phyloP scores from a whole-genome alignment of 1,140 invertebrate species.

The Hestina assimilis region DNA sequence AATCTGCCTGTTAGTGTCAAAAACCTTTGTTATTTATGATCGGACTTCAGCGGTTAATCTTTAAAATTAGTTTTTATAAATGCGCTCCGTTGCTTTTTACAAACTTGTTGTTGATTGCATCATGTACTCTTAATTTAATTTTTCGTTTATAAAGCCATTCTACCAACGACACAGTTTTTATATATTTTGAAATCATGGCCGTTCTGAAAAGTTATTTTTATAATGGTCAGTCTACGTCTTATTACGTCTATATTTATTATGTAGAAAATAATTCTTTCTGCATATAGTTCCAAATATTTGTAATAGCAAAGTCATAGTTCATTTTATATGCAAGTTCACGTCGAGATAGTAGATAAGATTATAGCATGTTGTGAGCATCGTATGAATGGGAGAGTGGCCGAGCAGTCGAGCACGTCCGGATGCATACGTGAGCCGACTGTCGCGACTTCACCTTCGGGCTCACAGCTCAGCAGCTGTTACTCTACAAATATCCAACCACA shows the following conservation, averaged over 20 bases:
- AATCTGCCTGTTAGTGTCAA: neutral
- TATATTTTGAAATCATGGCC: too few species aligned
- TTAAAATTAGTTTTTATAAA: neutral
- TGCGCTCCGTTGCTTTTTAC: neutral
- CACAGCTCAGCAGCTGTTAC: slow-evolving; percentile 29
- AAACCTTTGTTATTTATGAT: neutral
- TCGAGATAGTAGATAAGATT: neutral
- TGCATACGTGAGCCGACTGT: slow-evolving; percentile 22
- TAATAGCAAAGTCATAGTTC: too few species aligned
- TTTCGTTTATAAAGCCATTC: too few species aligned
- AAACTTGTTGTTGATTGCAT: neutral
- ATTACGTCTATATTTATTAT: too few species aligned
- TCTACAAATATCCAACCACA: neutral
- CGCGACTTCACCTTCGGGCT: slow-evolving; percentile 35
- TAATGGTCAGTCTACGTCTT: too few species aligned
- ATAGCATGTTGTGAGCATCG: neutral
- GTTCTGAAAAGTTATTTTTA: too few species aligned
- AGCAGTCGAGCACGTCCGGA: slow-evolving; percentile 20
- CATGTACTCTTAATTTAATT: neutral
- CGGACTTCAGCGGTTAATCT: neutral
- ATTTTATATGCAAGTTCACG: too few species aligned
- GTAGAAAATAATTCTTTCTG: too few species aligned
- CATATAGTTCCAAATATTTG: too few species aligned
- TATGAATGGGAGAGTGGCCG: neutral
- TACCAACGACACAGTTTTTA: too few species aligned